Evolutionary conservation across 2,113 vertebrate genomes (phyloP), one percentile per base, ranked within the genome.

Genomic region (Thryonomys swinderianus): DNA sequence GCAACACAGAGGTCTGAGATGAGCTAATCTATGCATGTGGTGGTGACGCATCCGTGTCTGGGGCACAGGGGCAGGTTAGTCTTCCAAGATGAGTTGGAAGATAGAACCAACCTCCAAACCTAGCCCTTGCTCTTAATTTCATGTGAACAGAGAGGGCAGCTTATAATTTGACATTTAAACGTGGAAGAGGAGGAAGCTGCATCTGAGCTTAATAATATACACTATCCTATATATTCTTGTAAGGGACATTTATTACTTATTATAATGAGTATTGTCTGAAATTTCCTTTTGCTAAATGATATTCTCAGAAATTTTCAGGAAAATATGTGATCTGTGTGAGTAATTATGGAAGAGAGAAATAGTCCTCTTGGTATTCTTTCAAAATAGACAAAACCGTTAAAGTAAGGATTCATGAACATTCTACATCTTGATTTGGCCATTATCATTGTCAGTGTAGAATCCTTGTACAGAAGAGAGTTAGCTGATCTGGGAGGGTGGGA

Each of bases 381-480:
- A 95, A 90, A 95, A 71, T 93, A 83, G 88, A 78, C 45, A 90
- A 95, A 82, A 62, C 23, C n/a, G 9, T 96, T 76, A 95, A 76
- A 71, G 30, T 78, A 90, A 69, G 67, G 87, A 61, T 59, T 93
- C 83, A 82, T 74, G 88, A 90, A 30, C 7, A 76, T 83, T 85
- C 45, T 96, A 93, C n/a, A 27, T 92, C 90, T 85, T 95, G 3
- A 64, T 0, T 79, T 85, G 89, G 42, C 78, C 57, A 34, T 18
- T 80, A 78, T 88, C n/a, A 80, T 81, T 95, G 79, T 9, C 53
- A 80, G 30, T 67, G 74, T 92, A 71, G 57, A 95, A 61, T 93
- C 79, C 84, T 82, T 93, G 21, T 83, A 71, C 23, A 81, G 89
- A 59, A 95, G 45, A 59, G 81, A 27, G 42, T 74, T 89, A 88